Percentiles rank a stretch among this genome's conserved stretches.
Evolutionary conservation across 2,113 vertebrate genomes (phyloP).

Genomic region (Alouatta palliata): DNA sequence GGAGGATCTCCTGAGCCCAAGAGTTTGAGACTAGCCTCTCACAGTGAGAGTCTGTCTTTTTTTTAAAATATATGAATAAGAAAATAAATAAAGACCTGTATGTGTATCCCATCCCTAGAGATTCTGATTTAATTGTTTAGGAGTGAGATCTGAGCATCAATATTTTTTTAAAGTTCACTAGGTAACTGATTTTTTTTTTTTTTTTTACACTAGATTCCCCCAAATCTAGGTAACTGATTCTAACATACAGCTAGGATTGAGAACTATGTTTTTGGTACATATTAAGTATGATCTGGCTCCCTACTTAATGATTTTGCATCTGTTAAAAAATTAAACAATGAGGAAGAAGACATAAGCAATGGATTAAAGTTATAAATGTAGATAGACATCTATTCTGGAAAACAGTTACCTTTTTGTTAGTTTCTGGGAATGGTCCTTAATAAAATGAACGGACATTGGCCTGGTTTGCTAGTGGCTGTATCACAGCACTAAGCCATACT

Average conservation of each 20-base stretch:
- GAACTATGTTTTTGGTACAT: not conserved
- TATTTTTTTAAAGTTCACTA: not conserved
- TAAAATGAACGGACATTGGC: not conserved
- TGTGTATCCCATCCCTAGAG: not conserved
- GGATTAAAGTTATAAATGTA: not conserved
- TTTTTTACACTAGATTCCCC: too few relatives aligned
- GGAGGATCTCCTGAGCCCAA: too few relatives aligned
- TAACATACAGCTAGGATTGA: not conserved
- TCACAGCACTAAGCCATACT: not conserved
- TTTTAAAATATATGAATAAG: too few relatives aligned
- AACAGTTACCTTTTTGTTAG: not conserved
- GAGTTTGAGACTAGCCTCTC: too few relatives aligned
- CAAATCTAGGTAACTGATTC: not conserved
- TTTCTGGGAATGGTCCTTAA: constrained; percentile 15
- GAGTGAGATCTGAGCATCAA: not conserved
- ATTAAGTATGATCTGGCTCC: not conserved
- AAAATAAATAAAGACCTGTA: not conserved
- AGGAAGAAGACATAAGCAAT: not conserved
- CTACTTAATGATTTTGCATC: not conserved
- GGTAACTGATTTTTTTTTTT: not conserved
- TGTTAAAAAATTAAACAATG: not conserved
- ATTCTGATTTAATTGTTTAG: not conserved
- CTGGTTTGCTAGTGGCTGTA: not conserved
- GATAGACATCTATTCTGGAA: not conserved
- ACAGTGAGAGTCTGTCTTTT: too few relatives aligned